Conservation (phyloP, 1,140 invertebrate genomes). For the Eupristina koningsbergeri region DNA sequence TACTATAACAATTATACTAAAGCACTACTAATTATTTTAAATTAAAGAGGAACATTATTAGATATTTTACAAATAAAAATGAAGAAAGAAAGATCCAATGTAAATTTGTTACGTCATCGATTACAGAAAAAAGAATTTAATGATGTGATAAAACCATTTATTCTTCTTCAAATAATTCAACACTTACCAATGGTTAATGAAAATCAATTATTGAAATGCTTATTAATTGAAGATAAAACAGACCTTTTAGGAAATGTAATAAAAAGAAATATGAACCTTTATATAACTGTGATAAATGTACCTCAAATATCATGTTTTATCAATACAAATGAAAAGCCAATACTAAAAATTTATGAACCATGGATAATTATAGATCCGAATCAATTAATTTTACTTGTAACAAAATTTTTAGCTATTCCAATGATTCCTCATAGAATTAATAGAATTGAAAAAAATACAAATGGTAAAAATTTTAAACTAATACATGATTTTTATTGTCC, state of each 20-base stretch:
- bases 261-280: not conserved
- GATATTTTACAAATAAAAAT: slow-evolving; percentile 61
- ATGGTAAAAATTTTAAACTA: slow-evolving; percentile 39
- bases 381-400: slow-evolving; percentile 56
- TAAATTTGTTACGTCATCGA: slow-evolving; percentile 66
- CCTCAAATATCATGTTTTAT: slow-evolving; percentile 64
- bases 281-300: slow-evolving; percentile 60
- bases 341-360: slow-evolving; percentile 65
- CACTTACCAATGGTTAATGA: slow-evolving; percentile 53
- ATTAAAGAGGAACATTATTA: slow-evolving; percentile 63
- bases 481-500: slow-evolving; percentile 61
- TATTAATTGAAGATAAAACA: slow-evolving; percentile 58
- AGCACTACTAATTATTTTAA: slow-evolving; percentile 40
- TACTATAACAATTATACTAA: not conserved
- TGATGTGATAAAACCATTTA: slow-evolving; percentile 41
- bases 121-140: slow-evolving; percentile 53
- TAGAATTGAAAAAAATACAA: not conserved
- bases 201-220: slow-evolving; percentile 61
- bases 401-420: slow-evolving; percentile 58
- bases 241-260: slow-evolving; percentile 54
- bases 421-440: not conserved
- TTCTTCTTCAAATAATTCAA: slow-evolving; percentile 58
- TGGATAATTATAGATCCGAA: slow-evolving; percentile 62
- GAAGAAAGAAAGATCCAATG: slow-evolving; percentile 58
- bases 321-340: slow-evolving; percentile 53